Base-by-base conservation (phyloP, 2,888 invertebrate genomes). In the Sthenelais limicola region DNA sequence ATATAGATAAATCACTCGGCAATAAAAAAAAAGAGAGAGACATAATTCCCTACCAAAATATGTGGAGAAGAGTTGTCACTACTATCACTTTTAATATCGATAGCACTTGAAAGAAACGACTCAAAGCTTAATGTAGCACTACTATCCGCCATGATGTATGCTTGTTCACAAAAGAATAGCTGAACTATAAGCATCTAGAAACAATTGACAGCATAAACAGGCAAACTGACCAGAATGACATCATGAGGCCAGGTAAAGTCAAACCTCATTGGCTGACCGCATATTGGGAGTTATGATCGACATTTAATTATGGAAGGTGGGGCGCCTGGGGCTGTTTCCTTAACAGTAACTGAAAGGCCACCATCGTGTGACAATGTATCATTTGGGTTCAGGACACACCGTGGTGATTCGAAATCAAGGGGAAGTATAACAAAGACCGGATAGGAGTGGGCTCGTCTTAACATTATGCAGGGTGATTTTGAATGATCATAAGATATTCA, bases 21-120 rank as follows among this genome's bases (percentile, higher is more conserved):
- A n/a, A n/a, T n/a, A 58, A 68, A 52, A 51, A 47, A 32, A 24
- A 70, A 52, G 56, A 18, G 15, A 68, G 48, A 43, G 5, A 7
- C 9, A 67, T 67, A 21, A 38, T 47, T 67, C 24, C 7, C 24
- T 58, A n/a, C 32, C 32, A 15, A 21, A 43, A 43, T 12, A 43
- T 43, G 47, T 21, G 62, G 32, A 12, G 26, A 47, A 68, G 15
- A 30, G 18, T 48, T 48, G 12, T 48, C 24, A 30, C 47, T 9
- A n/a, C n/a, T n/a, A n/a, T n/a, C n/a, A n/a, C n/a, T n/a, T n/a
- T n/a, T n/a, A n/a, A n/a, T n/a, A n/a, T n/a, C n/a, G n/a, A n/a
- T n/a, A n/a, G n/a, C n/a, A 43, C 12, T 43, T 43, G 18, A 15
- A 43, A 43, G 12, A 43, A 9, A 43, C 18, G 18, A 43, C 18